Conservation (phyloP, 1,140 invertebrate species). For the Macrocentrus cingulum region DNA sequence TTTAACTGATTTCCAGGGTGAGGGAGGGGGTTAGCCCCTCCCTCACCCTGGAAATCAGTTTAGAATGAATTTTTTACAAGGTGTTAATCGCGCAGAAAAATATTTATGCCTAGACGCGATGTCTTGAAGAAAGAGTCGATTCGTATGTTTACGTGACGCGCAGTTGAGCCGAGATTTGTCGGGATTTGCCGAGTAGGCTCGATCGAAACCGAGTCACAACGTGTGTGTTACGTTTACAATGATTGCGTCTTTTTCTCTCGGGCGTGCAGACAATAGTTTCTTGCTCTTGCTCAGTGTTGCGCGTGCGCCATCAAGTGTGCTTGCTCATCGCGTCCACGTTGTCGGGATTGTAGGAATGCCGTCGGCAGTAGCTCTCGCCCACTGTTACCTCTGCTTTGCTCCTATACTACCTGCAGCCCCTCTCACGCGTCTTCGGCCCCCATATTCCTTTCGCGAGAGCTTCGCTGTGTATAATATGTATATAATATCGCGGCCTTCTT, state of each 20-base stretch:
- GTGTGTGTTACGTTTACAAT: constrained; percentile 20
- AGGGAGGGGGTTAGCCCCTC: no score
- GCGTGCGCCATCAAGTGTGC: neutral
- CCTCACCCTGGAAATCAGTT: no score
- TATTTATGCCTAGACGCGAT: no score
- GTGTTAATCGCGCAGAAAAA: no score
- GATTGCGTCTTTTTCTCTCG: constrained; percentile 1
- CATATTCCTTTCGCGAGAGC: constrained; percentile 9
- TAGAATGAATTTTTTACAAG: no score
- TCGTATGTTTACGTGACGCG: neutral
- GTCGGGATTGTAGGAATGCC: constrained; percentile 45
- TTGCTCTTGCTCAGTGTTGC: neutral
- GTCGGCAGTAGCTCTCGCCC: constrained; percentile 48
- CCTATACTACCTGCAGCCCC: constrained; percentile 23
- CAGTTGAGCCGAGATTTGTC: constrained; percentile 15
- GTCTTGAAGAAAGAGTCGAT: no score
- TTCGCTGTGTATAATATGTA: constrained; percentile 20
- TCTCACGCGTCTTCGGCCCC: constrained; percentile 30
- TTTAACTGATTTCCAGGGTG: no score
- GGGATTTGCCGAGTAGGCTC: constrained; percentile 19
- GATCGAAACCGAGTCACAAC: constrained; percentile 13
- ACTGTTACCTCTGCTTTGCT: constrained; percentile 45
- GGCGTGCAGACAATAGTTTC: neutral
- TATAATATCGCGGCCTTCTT: constrained; percentile 8
- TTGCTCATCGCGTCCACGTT: neutral